Evolutionary conservation across 1,140 invertebrate species (phyloP), one percentile per base, ranked within the genome.

Genomic region (Cephus cinctus): DNA sequence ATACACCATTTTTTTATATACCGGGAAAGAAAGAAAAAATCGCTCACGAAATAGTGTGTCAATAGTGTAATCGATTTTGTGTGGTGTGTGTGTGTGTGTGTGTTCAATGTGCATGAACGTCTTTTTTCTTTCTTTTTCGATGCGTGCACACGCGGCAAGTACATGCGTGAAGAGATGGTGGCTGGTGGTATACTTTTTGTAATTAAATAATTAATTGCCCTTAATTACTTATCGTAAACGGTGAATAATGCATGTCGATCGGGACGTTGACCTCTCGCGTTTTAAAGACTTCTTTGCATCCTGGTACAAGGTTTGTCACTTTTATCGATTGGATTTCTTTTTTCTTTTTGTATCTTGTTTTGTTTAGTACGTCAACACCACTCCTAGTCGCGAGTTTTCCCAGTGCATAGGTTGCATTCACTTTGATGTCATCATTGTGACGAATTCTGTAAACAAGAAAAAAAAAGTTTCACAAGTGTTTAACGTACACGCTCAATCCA

Each of bases 351-450:
- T 47, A 43, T 41, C 54, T 53, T 45, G 12, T 51, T 52, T 50
- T 56, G 49, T 60, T 73, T 75, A 72, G 59, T 75, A 75, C 71
- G 71, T 76, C 75, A 76, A 76, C 71, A 76, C 73, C 72, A 76
- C 73, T 74, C 71, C 69, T 62, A 75, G 63, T 73, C 71, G 73
- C 69, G 67, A 77, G 69, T 73, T 75, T 63, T 72, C 64, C 69
- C 61, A 71, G 66, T 65, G 72, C 63, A 65, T 59, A 60, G 63
- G 63, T 73, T 72, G 67, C 58, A 75, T 80, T 85, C 91, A 96
- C 90, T 96, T 96, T 85, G 92, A 95, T 85, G 92, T 96, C 92
- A 96, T 96, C 92, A 96, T 96, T 82, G 92, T 96, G 81, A 96
- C 92, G 83, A 96, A 96, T 87, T 96, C 92, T 94, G 87, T 40